A percentile compares a stretch with the other conserved stretches of the same genome.
Conservation (phyloP, 2,888 invertebrate genomes). For the Trisateles emortualis region DNA sequence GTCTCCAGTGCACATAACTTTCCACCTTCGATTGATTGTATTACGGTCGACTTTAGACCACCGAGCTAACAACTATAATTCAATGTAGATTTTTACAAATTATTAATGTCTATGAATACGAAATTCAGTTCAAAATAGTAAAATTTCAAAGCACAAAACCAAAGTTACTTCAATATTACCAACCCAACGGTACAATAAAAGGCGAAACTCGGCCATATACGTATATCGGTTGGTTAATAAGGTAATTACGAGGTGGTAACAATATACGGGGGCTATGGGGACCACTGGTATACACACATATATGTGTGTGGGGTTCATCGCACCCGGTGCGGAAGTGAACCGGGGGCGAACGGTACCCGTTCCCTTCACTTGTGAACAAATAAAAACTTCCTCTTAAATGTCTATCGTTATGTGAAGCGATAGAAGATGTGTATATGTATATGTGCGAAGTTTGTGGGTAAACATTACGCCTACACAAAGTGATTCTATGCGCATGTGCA, state of each 20-base stretch:
- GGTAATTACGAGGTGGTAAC: conserved; percentile 56
- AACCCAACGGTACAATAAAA: conserved; percentile 4
- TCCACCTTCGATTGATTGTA: no score
- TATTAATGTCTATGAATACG: no score
- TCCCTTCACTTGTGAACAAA: conserved; percentile 47
- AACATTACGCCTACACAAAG: conserved; percentile 1
- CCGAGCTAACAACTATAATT: no score
- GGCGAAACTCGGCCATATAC: conserved; percentile 21
- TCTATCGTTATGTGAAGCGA: conserved; percentile 15
- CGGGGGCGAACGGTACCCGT: conserved; percentile 42
- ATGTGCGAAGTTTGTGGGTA: conserved; percentile 4
- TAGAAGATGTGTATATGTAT: not conserved
- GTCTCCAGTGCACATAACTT: no score
- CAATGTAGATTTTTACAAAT: no score
- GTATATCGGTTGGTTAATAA: conserved; percentile 53
- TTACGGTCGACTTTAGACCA: no score
- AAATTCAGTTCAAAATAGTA: no score
- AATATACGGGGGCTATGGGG: conserved; percentile 31
- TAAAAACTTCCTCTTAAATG: conserved; percentile 45
- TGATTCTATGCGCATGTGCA: no score
- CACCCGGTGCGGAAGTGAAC: conserved; percentile 49
- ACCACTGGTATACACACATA: not conserved
- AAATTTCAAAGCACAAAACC: not conserved
- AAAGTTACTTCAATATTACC: not conserved
- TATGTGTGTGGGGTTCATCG: conserved; percentile 48